These are phyloP conservation scores for Phragmatobia fuliginosa DNA, from an alignment of 2,888 invertebrate genomes.

Conservation along the genomic window DNA sequence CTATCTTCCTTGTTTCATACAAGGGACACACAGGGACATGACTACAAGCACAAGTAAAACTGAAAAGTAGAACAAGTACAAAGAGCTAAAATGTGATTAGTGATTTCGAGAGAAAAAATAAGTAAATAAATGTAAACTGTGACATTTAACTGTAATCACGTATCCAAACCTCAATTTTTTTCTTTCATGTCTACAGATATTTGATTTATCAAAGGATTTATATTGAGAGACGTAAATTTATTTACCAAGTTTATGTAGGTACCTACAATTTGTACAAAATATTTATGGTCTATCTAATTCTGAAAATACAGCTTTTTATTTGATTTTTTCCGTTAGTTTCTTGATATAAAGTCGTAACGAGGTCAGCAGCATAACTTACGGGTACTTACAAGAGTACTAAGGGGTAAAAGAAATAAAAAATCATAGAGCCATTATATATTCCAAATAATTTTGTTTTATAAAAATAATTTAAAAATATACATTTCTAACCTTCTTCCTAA, in stretches of 20 bases:
- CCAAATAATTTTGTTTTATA: too few relatives aligned
- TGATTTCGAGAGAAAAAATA: neutral
- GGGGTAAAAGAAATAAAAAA: too few relatives aligned
- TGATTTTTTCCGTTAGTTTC: neutral
- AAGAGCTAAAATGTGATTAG: neutral
- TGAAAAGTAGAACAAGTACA: neutral
- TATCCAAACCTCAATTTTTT: neutral
- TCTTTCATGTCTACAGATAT: slow-evolving; percentile 3
- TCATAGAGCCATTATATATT: too few relatives aligned
- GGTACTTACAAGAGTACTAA: too few relatives aligned
- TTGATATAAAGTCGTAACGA: too few relatives aligned
- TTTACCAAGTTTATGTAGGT: neutral
- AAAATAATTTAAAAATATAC: too few relatives aligned
- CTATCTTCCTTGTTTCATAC: too few relatives aligned
- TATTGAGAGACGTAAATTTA: neutral
- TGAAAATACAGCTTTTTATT: neutral
- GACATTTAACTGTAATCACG: neutral
- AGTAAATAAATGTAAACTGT: neutral
- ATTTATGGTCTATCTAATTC: neutral
- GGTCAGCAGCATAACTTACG: too few relatives aligned
- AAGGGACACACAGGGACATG: too few relatives aligned
- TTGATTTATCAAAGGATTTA: slow-evolving; percentile 9
- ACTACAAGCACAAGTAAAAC: neutral
- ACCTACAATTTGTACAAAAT: neutral
- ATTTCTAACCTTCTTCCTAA: too few relatives aligned